Evolutionary conservation across 2,113 vertebrate species (phyloP), one percentile per base, ranked within the genome.

Genomic region (Microtus richardsoni): DNA sequence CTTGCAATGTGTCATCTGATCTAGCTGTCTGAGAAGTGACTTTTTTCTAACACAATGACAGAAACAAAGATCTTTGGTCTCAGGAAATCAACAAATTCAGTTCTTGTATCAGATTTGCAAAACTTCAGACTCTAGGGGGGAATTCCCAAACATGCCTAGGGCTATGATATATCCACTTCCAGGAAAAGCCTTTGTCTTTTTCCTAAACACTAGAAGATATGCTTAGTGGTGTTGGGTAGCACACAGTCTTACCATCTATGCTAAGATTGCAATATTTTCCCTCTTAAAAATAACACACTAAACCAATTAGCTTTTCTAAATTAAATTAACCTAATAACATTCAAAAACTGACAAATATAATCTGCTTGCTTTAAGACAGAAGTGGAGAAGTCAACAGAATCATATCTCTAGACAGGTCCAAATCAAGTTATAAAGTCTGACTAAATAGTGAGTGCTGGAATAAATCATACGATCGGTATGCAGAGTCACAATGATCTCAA

Each of bases 331-430:
- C 89, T 97, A 98, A 98, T 95, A 98, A 66, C 95, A 96, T 98
- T 98, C 4, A 39, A 98, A 97, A 98, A 96, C 96, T 98, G 96
- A 98, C 98, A 97, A 97, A 96, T 62, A 97, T 98, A 98, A 98
- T 98, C 96, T 98, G 74, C 97, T 98, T 97, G 94, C 95, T 97
- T 98, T 98, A 98, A 98, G 93, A 94, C 97, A 97, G 97, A 98
- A 98, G 95, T 98, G 96, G 97, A 98, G 97, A 98, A 98, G 94
- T 97, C 97, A 96, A 97, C 97, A 97, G 92, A 92, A 95, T 95
- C 94, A 85, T 95, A 94, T 91, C 66, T 91, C 33, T 91, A 92
- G 96, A 94, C 88, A 95, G 91, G 73, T 93, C 85, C 70, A 97
- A 97, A 98, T 98, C 36, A 96, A 91, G 66, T 98, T 98, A 96